Evolutionary conservation across 2,113 vertebrate genomes (phyloP).

Genomic region (Pluvianellus socialis): DNA sequence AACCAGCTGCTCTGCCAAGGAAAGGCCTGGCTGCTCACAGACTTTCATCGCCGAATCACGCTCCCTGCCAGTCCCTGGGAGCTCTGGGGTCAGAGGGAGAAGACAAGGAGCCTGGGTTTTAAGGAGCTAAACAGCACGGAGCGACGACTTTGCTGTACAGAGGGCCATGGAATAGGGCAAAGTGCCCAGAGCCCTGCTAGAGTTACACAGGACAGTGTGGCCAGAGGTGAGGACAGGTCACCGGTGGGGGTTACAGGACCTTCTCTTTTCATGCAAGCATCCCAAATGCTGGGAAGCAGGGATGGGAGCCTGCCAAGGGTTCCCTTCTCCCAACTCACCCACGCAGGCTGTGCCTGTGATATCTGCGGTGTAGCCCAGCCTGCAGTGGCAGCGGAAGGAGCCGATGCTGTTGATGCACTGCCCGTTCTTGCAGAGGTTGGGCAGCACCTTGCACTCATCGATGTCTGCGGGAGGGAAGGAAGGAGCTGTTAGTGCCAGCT

Average conservation of each 20-base stretch:
- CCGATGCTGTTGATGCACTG: constrained; percentile 94
- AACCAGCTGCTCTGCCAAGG: not conserved
- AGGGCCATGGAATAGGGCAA: rapidly evolving
- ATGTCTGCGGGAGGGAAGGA: constrained; percentile 78
- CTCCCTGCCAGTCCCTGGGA: not conserved
- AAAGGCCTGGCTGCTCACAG: not conserved
- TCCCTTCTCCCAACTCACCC: constrained; percentile 71
- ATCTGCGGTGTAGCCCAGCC: constrained; percentile 82
- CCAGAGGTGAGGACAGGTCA: not conserved
- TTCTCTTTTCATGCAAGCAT: not conserved
- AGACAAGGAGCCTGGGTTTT: not conserved
- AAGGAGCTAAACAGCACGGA: not conserved
- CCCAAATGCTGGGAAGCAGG: too few relatives aligned
- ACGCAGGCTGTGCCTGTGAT: constrained; percentile 83
- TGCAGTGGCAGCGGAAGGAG: constrained; percentile 92
- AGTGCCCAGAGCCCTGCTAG: rapidly evolving
- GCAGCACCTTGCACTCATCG: constrained; percentile 89
- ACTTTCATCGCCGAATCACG: not conserved
- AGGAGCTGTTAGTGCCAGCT: not conserved
- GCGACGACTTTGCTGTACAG: rapidly evolving
- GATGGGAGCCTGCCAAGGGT: rapidly evolving
- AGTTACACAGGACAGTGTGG: rapidly evolving
- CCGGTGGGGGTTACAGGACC: not conserved
- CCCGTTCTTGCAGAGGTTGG: constrained; percentile 86
- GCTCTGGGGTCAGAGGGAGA: not conserved